Conservation (phyloP, 1,140 invertebrate species). For the Drosophila littoralis region DNA sequence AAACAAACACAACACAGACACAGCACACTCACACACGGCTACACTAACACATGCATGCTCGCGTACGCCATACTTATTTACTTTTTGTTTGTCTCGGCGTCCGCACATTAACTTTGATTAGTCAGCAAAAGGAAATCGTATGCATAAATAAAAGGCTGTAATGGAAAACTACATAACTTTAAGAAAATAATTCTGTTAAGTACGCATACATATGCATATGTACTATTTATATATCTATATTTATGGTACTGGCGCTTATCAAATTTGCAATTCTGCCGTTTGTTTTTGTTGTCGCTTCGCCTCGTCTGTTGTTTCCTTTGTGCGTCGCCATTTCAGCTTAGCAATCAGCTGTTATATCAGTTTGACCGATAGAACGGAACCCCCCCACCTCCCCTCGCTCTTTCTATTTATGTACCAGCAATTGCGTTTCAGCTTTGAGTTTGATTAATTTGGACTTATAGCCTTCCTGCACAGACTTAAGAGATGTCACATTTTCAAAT, state of each 20-base stretch:
- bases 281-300: conserved; percentile 32
- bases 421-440: conserved; percentile 6
- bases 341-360: conserved; percentile 67
- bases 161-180: conserved; percentile 28
- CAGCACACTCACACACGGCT: conserved; percentile 9
- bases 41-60: conserved; percentile 34
- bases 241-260: conserved; percentile 22
- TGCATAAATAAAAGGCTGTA: conserved; percentile 46
- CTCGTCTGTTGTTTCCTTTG: conserved; percentile 25
- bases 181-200: conserved; percentile 17
- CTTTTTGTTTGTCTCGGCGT: conserved; percentile 55
- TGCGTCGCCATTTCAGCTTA: conserved; percentile 52
- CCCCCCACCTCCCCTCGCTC: no score
- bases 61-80: conserved; percentile 69
- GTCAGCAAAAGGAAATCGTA: conserved; percentile 52
- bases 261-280: conserved; percentile 30
- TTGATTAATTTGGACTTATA: background rate
- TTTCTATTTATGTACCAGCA: conserved; percentile 14
- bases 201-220: background rate
- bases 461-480: no score
- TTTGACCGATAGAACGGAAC: conserved; percentile 56
- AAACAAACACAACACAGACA: conserved; percentile 33
- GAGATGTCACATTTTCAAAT: no score
- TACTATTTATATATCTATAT: conserved; percentile 5
- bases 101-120: conserved; percentile 60